A percentile compares a stretch with the other conserved stretches of the same genome.
Evolutionary conservation across 2,113 vertebrate species (phyloP).

Genomic region (Andinoacara biseriatus): DNA sequence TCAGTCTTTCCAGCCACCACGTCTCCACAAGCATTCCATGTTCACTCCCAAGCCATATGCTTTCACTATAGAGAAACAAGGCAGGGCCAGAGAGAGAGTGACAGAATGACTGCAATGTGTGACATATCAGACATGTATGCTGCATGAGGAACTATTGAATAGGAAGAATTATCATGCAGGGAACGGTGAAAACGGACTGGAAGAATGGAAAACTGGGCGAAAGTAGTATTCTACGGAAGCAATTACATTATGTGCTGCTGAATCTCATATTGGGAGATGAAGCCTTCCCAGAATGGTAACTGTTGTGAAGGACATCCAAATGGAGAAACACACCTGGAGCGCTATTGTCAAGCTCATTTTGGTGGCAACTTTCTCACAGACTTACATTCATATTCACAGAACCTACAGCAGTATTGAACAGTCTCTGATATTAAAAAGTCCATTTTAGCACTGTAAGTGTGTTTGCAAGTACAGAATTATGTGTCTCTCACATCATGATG

Average conservation of each 20-base stretch:
- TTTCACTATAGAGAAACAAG: neutral
- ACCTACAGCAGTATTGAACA: neutral
- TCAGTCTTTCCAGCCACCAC: neutral
- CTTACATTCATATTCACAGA: neutral
- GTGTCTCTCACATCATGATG: neutral
- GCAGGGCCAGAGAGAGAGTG: neutral
- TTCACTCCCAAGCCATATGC: neutral
- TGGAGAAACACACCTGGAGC: fast-evolving
- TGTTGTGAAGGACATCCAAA: no score
- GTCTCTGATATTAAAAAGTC: neutral
- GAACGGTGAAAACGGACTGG: no score
- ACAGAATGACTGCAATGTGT: neutral
- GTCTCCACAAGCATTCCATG: neutral
- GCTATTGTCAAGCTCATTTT: neutral
- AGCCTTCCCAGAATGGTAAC: no score
- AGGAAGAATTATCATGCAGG: neutral
- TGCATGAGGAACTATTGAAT: neutral
- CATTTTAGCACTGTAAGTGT: no score
- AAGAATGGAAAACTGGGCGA: neutral
- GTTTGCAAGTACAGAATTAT: neutral
- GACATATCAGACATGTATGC: neutral
- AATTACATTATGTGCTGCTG: neutral
- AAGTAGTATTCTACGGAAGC: neutral
- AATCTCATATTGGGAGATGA: neutral
- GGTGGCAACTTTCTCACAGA: neutral